Base-by-base conservation (phyloP, 2,888 invertebrate genomes). In the Spilarctia lutea region DNA sequence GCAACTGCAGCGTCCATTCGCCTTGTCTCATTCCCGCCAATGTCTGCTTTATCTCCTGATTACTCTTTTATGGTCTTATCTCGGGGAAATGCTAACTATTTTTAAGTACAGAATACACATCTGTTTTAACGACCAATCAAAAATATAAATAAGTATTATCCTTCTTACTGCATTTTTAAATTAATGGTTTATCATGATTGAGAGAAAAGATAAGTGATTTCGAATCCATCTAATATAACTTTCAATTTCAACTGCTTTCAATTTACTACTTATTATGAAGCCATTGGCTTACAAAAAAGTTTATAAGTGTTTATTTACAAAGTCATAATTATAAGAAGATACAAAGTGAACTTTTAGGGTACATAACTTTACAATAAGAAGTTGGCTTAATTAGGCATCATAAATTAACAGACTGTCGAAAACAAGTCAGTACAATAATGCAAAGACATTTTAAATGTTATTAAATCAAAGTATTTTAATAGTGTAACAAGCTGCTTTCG, bases 1-100 rank as follows among this genome's bases (percentile, higher is more conserved):
- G 91, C 93, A 91, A 90, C 90, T 87, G 89, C 89, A 89, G 90
- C 91, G 87, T 90, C 89, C 89, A 88, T 85, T 90, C 86, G 85
- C 86, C 84, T 91, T 85, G 81, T 92, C 94, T 92, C 93, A 84
- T 89, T 94, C 91, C 83, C 86, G 82, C 91, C 75, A 75, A 85
- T 77, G 77, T 79, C 77, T 72, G 78, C 78, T 86, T 88, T 83
- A 76, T 87, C 87, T 86, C 83, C 70, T 81, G 81, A 79, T 81
- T 76, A 72, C 76, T 82, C 76, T 78, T 78, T 71, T 74, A 75
- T 67, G 71, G 75, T 74, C 75, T 80, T 79, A 84, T 84, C 84
- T 75, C 63, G 66, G 75, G 63, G 45, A 78, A 79, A 81, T 76
- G 48, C 71, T 70, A 76, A 79, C 70, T 67, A 71, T 79, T 69